Evolutionary conservation across 92 coral and sea anemone species (phyloP).

Genomic region (Heteractis magnifica): DNA sequence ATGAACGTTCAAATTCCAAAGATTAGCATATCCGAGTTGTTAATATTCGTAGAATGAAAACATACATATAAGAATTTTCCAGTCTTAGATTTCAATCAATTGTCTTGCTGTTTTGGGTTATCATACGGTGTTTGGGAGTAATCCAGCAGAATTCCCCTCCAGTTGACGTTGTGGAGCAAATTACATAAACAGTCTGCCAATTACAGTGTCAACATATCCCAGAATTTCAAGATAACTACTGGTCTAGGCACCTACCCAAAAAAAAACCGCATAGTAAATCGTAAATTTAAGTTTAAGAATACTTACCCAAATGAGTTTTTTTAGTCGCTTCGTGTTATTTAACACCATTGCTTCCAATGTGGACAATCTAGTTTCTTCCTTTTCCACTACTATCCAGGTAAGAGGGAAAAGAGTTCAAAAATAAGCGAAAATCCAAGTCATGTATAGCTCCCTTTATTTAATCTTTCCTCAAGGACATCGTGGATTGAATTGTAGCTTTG

Average conservation of each 20-base stretch:
- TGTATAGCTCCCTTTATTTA: not conserved
- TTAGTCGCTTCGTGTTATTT: slow-evolving; percentile 5
- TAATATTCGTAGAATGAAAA: not conserved
- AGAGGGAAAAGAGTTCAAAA: not conserved
- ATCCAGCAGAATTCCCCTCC: not conserved
- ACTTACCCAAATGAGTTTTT: slow-evolving; percentile 11
- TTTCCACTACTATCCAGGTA: slow-evolving; percentile 27
- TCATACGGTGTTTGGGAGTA: not conserved
- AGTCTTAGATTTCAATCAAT: slow-evolving; percentile 5
- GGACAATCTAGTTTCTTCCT: slow-evolving; percentile 18
- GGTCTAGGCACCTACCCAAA: too few species aligned
- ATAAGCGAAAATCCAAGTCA: not conserved
- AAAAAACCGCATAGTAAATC: not conserved
- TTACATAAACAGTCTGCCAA: not conserved
- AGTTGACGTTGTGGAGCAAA: not conserved
- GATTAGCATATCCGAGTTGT: slow-evolving; percentile 1
- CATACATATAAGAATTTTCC: not conserved
- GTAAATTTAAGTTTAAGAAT: not conserved
- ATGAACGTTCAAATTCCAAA: not conserved
- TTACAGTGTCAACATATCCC: not conserved
- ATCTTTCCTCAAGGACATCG: not conserved
- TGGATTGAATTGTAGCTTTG: not conserved
- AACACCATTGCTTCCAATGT: slow-evolving; percentile 11
- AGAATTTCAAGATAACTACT: not conserved
- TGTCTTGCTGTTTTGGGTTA: not conserved